These are phyloP conservation scores for Prosopocoilus inquinatus DNA, from an alignment of 2,888 invertebrate species.

Conservation along the genomic window DNA sequence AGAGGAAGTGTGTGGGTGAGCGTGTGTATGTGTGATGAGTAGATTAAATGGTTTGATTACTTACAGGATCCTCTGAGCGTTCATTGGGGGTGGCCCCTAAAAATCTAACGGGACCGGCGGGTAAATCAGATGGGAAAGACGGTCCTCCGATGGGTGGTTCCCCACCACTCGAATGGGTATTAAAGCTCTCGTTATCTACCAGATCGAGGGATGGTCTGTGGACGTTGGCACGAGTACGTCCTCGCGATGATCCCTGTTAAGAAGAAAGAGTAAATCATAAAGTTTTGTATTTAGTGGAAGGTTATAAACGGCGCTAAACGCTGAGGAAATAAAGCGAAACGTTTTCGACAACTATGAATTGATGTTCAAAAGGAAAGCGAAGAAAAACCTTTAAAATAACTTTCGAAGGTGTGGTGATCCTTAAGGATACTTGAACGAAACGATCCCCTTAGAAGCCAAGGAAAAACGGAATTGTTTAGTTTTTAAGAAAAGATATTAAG, in stretches of 20 bases:
- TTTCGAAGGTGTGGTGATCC: too few relatives aligned
- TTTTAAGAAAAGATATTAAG: too few relatives aligned
- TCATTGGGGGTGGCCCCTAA: slow-evolving; percentile 61
- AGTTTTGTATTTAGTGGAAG: background rate
- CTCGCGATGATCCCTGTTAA: slow-evolving; percentile 30
- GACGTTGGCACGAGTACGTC: slow-evolving; percentile 61
- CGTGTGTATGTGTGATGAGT: background rate
- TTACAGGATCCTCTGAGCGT: slow-evolving; percentile 43
- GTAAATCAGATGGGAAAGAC: slow-evolving; percentile 57
- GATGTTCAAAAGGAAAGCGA: too few relatives aligned
- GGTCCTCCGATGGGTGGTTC: slow-evolving; percentile 50
- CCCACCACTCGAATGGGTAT: slow-evolving; percentile 63
- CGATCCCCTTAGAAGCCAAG: too few relatives aligned
- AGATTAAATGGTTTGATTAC: slow-evolving; percentile 13
- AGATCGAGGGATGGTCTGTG: slow-evolving; percentile 76
- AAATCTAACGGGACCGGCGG: slow-evolving; percentile 57
- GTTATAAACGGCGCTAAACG: too few relatives aligned
- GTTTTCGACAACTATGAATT: too few relatives aligned
- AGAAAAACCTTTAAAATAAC: too few relatives aligned
- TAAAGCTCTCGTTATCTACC: slow-evolving; percentile 79
- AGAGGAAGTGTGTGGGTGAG: background rate
- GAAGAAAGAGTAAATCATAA: background rate
- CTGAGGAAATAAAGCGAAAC: too few relatives aligned
- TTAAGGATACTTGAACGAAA: too few relatives aligned
- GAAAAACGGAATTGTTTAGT: too few relatives aligned